Base-by-base conservation (phyloP, 2,113 vertebrate genomes). In the Strix uralensis region DNA sequence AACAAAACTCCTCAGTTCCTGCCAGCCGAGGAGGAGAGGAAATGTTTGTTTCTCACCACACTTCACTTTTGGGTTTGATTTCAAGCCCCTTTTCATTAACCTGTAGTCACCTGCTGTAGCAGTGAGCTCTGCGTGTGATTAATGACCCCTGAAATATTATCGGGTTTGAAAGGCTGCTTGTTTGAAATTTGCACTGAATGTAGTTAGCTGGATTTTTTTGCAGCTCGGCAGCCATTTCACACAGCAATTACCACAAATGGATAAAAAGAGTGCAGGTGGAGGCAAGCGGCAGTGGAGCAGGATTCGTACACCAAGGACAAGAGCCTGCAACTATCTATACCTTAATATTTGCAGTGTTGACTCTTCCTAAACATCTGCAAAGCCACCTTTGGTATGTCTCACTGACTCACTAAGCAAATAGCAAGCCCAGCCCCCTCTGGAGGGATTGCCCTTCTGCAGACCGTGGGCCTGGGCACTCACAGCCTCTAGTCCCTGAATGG, bases 61-160 rank as follows among this genome's bases (percentile, higher is more conserved):
- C 34, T 72, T 92, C 63, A 17, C 46, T 79, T 73, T 13, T 4
- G 29, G 81, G 49, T 86, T 86, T 80, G 89, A 87, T 86, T 91
- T 84, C 63, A 54, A 86, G 46, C 74, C 61, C 52, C 27, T 93
- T 92, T 97, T 96, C 97, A 97, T 98, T 97, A 98, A 97, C 94
- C 95, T 70, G 69, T 75, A 77, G 81, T 72, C 88, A 92, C 90
- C 85, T 93, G 82, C 93, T 78, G 67, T 9, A 70, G 90, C 85
- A 86, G 80, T 7, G 92, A 97, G 92, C 88, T 77, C 69, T 36
- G 40, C 13, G 55, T 9, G 88, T 98, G 97, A 98, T 98, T 97
- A 97, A 97, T 97, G 92, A 90, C n/a, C 77, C 89, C 15, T 40
- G 96, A 97, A 97, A 97, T 83, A 95, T 94, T 96, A 96, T 58